Conservation (phyloP, 2,888 invertebrate species). For the Drosophila diplacantha region DNA sequence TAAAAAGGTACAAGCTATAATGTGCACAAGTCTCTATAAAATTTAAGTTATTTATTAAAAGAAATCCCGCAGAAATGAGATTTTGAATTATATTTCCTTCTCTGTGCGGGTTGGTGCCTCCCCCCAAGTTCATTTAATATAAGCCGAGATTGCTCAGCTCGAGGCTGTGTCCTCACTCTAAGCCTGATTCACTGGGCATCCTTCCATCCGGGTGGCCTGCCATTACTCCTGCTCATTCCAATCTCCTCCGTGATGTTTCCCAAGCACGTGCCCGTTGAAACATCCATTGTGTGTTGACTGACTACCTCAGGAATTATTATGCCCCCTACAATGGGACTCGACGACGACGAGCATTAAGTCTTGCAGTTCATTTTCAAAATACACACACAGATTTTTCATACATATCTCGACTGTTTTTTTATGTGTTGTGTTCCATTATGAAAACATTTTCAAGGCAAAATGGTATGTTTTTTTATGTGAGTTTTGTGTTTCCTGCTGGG, state of each 20-base stretch:
- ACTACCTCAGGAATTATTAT: slow-evolving; percentile 21
- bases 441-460: slow-evolving; percentile 47
- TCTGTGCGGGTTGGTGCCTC: not conserved
- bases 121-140: slow-evolving; percentile 5
- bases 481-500: slow-evolving; percentile 22
- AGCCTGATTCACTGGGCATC: slow-evolving; percentile 9
- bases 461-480: slow-evolving; percentile 27
- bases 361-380: slow-evolving; percentile 33
- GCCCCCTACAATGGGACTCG: slow-evolving; percentile 17
- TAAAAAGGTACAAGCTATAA: too few relatives aligned
- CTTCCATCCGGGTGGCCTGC: slow-evolving; percentile 7
- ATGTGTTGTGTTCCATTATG: slow-evolving; percentile 36
- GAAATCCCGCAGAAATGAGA: not conserved
- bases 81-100: not conserved
- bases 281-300: slow-evolving; percentile 25
- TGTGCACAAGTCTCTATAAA: not conserved
- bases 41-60: not conserved
- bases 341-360: slow-evolving; percentile 17
- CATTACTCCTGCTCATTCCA: slow-evolving; percentile 1
- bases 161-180: not conserved
- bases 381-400: slow-evolving; percentile 21
- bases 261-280: slow-evolving; percentile 31
- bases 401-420: slow-evolving; percentile 3
- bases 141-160: not conserved
- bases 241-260: not conserved